Conservation (phyloP, 35 echinoderm and acorn worm genomes). For the Heliocidaris tuberculata region DNA sequence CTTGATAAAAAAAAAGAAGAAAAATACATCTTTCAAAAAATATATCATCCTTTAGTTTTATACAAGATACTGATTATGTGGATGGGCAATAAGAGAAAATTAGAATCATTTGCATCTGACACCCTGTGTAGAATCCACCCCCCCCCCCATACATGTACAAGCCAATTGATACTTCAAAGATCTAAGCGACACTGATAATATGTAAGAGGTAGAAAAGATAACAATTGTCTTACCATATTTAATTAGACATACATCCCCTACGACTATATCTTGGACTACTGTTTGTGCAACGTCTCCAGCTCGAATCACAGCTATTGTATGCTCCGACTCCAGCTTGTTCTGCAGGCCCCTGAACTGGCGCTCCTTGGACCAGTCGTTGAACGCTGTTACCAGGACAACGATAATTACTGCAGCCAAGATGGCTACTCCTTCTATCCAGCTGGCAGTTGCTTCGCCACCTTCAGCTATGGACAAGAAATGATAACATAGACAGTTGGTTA, state of each 20-base stretch:
- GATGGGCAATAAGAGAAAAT: too few species aligned
- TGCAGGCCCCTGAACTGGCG: constrained; percentile 93
- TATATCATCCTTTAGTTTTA: too few species aligned
- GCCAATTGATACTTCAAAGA: too few species aligned
- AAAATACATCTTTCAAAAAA: too few species aligned
- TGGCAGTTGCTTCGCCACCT: constrained; percentile 57
- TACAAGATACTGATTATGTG: too few species aligned
- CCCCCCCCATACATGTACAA: too few species aligned
- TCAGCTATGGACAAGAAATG: constrained; percentile 23
- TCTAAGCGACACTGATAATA: too few species aligned
- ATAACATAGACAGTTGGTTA: not conserved
- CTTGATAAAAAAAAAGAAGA: too few species aligned
- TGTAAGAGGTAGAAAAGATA: too few species aligned
- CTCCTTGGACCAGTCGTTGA: constrained; percentile 98
- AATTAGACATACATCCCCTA: constrained; percentile 83
- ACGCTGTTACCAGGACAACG: constrained; percentile 95
- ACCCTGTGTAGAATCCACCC: too few species aligned
- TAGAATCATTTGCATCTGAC: too few species aligned
- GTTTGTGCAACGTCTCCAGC: constrained; percentile 76
- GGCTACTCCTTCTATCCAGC: constrained; percentile 87
- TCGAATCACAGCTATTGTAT: constrained; percentile 87
- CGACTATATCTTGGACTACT: constrained; percentile 88
- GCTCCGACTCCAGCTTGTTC: constrained; percentile 94
- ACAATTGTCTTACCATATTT: constrained; percentile 79
- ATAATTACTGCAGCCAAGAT: constrained; percentile 80